Evolutionary conservation across 1,140 invertebrate species (phyloP), one percentile per base, ranked within the genome.

Genomic region (Drosophila kanapiae): DNA sequence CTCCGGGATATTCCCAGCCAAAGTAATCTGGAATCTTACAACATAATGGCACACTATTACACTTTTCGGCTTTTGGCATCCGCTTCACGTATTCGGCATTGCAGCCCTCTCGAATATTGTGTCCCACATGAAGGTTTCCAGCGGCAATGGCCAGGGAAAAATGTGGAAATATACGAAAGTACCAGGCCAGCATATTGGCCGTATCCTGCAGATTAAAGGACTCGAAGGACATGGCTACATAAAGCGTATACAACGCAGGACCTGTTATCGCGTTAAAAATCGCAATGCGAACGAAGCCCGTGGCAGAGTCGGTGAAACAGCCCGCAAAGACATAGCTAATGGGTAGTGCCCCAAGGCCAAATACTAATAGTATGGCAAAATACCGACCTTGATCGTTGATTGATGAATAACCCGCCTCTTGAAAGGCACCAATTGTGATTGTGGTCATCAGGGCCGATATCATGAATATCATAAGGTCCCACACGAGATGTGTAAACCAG

Each of bases 401-500:
- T 2, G 93, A 92, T 0, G 91, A 90, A 33, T 94, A 94, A 0
- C 94, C 94, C 23, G 93, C 90, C 78, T 95, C 94, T 77, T 95
- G 94, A 70, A 95, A 95, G 65, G 91, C 93, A 1, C 93, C 93
- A 11, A 96, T 91, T 0, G 94, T 94, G 5, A 93, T 27, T 1
- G 95, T 71, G 6, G 95, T 83, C 29, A 92, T 92, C 0, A 94
- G n/a, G 14, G 93, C 91, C 0, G 94, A 94, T 0, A 95, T 23
- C 4, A 95, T 79, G 60, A 96, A 94, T 54, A 95, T 96, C 9
- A 95, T 81, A 81, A 94, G 94, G 84, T 98, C 97, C 95, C 96
- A 97, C 0, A 96, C 23, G 31, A 96, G 94, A 1, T 95, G 95
- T 2, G 95, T 94, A 0, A 94, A 45, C 97, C 97, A 97, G 92